A percentile compares a stretch with the other conserved stretches of the same genome.
phyloP scores from a whole-genome alignment of 2,888 invertebrate species.

The Leptopilina myrica region DNA sequence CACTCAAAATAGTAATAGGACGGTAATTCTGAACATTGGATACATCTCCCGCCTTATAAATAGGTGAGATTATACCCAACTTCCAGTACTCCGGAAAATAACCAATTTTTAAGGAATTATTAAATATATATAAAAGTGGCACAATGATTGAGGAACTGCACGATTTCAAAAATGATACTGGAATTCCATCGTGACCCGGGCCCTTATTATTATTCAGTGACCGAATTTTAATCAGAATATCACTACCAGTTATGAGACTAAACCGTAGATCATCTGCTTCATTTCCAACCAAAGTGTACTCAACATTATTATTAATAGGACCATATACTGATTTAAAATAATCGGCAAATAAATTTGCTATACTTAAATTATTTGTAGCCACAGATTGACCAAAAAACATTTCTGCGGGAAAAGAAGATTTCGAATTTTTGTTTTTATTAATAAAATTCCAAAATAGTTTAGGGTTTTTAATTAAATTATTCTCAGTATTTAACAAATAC shows the following conservation, averaged over 20 bases:
- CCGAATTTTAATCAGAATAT: neutral
- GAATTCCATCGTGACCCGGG: constrained; percentile 51
- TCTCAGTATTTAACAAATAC: constrained; percentile 1
- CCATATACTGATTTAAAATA: constrained; percentile 19
- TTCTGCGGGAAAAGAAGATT: neutral
- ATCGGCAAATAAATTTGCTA: constrained; percentile 3
- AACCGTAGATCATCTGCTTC: neutral
- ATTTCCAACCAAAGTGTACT: neutral
- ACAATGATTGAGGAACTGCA: constrained; percentile 32
- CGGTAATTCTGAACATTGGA: neutral
- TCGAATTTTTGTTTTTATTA: neutral
- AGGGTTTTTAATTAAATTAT: neutral
- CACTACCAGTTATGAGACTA: neutral
- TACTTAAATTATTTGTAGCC: neutral
- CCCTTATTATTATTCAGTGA: neutral
- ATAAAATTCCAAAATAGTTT: constrained; percentile 16
- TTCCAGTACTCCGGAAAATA: constrained; percentile 43
- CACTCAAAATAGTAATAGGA: neutral
- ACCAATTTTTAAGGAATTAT: constrained; percentile 33
- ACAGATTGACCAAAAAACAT: neutral
- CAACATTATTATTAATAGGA: neutral
- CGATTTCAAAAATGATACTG: constrained; percentile 43
- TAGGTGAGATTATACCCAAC: constrained; percentile 38
- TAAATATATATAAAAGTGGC: constrained; percentile 43
- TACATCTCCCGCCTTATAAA: constrained; percentile 34